These are phyloP conservation scores for Mesoclemmys tuberculata DNA, from an alignment of 2,113 vertebrate species.

Conservation along the genomic window DNA sequence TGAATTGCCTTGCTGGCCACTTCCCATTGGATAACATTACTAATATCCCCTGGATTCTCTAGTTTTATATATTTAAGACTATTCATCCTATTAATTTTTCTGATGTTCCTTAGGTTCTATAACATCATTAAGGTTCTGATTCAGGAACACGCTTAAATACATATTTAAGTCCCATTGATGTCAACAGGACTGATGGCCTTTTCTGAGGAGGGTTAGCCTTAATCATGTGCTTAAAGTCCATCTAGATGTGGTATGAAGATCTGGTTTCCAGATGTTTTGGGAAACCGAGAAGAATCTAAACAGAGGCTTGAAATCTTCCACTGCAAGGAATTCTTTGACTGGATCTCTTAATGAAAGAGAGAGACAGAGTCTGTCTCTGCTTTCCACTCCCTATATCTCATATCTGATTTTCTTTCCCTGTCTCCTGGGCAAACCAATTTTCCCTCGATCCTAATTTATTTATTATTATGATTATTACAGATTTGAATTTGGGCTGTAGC, in stretches of 20 bases:
- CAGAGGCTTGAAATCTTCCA: not conserved
- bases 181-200: not conserved
- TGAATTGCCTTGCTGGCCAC: not conserved
- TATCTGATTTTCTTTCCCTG: not conserved
- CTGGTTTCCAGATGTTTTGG: not conserved
- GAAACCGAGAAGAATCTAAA: not conserved
- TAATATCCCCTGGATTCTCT: not conserved
- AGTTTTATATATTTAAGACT: not conserved
- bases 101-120: not conserved
- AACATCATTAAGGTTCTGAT: not conserved
- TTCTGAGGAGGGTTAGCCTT: not conserved
- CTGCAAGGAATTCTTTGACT: not conserved
- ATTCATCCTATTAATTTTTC: not conserved
- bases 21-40: accelerated
- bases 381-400: not conserved
- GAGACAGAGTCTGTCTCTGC: too few species aligned
- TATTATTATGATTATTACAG: not conserved
- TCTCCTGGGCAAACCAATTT: not conserved
- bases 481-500: not conserved
- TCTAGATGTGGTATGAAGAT: not conserved
- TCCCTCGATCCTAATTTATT: not conserved
- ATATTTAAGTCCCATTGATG: not conserved
- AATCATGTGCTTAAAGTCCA: accelerated
- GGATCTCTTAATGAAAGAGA: not conserved
- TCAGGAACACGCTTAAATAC: not conserved